These are phyloP conservation scores for Macrobrachium rosenbergii DNA, from an alignment of 1,140 invertebrate species.

Conservation along the genomic window DNA sequence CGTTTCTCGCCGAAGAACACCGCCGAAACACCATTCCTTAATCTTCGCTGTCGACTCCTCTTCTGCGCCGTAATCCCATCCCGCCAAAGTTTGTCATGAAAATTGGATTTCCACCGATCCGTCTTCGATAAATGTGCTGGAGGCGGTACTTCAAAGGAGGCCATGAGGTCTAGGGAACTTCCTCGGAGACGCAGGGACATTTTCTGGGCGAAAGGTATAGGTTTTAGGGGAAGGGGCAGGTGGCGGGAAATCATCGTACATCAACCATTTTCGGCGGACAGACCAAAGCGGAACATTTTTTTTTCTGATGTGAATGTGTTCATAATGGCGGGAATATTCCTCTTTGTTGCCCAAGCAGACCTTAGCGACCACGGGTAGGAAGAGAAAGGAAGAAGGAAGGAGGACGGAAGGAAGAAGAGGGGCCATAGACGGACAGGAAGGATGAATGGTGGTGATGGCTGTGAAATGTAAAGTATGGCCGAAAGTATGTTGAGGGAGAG, in stretches of 20 bases:
- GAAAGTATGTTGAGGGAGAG: background rate
- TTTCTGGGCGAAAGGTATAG: too few relatives aligned
- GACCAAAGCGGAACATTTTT: constrained; percentile 47
- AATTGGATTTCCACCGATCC: background rate
- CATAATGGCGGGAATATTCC: constrained; percentile 54
- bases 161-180: too few relatives aligned
- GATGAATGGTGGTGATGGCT: background rate
- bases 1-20: background rate
- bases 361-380: constrained; percentile 2
- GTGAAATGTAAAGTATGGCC: background rate
- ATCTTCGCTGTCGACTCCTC: background rate
- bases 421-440: background rate
- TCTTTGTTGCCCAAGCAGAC: constrained; percentile 43
- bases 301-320: constrained; percentile 58
- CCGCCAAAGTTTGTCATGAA: background rate
- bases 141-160: background rate
- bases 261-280: too few relatives aligned
- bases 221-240: too few relatives aligned
- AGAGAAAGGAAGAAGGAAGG: background rate
- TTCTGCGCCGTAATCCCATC: background rate
- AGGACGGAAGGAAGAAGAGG: background rate
- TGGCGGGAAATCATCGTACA: too few relatives aligned
- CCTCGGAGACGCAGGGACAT: too few relatives aligned
- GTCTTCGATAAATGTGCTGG: background rate
- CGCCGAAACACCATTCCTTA: background rate